Conservation (phyloP, 2,113 vertebrate genomes). For the Sphyrna mokarran region DNA sequence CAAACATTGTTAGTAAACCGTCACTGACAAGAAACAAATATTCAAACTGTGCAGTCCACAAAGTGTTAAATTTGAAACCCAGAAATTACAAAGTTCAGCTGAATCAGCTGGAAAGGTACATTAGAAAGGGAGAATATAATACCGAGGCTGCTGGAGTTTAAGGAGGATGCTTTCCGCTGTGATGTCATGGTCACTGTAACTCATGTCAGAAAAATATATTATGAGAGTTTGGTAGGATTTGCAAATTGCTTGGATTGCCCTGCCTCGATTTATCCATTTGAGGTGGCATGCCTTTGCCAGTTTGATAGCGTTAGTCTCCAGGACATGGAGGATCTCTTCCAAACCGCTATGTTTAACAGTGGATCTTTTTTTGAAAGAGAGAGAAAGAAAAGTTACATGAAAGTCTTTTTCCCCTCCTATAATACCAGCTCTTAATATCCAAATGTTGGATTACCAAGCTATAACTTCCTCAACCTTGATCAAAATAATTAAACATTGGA, state of each 20-base stretch:
- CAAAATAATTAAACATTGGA: not conserved
- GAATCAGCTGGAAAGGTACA: not conserved
- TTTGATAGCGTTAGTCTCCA: slow-evolving; percentile 29
- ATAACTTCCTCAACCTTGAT: not conserved
- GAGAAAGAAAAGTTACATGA: not conserved
- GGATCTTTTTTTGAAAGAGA: not conserved
- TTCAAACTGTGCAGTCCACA: not conserved
- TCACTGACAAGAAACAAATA: not conserved
- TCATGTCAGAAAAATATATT: slow-evolving; percentile 32
- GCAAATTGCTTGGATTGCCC: slow-evolving; percentile 34
- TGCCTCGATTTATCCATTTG: slow-evolving; percentile 34
- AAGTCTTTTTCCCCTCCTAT: not conserved
- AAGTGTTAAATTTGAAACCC: not conserved
- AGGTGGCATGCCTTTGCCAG: slow-evolving; percentile 31
- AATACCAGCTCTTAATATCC: not conserved
- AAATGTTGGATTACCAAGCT: not conserved
- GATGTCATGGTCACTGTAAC: slow-evolving; percentile 30
- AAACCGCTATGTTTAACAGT: slow-evolving; percentile 35
- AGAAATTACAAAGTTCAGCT: not conserved
- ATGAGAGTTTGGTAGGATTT: slow-evolving; percentile 36
- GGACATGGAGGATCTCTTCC: slow-evolving; percentile 29
- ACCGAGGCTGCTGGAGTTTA: slow-evolving; percentile 34
- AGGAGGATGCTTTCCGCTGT: slow-evolving; percentile 35
- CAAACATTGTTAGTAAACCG: not conserved
- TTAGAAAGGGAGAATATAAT: slow-evolving; percentile 3